These are phyloP conservation scores for Hemitrygon akajei DNA, from an alignment of 2,797 vertebrate species.

Conservation along the genomic window DNA sequence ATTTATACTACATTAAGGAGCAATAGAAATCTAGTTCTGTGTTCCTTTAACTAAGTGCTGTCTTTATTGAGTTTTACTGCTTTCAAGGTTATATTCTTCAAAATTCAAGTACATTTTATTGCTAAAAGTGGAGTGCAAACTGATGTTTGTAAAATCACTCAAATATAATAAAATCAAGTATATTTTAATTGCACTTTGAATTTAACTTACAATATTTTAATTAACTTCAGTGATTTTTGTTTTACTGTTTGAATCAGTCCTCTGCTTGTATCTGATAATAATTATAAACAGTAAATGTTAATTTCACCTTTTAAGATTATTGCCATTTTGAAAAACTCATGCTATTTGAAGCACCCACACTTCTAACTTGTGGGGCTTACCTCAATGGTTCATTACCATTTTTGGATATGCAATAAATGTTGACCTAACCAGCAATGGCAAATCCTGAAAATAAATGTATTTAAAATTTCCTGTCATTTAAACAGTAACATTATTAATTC, in stretches of 20 bases:
- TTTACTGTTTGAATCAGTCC: no score
- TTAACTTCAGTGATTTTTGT: slow-evolving; percentile 74
- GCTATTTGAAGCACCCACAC: no score
- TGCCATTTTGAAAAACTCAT: no score
- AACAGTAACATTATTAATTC: slow-evolving; percentile 74
- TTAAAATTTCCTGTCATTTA: slow-evolving; percentile 86
- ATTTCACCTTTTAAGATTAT: no score
- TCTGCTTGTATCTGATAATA: no score
- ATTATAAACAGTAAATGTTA: no score
- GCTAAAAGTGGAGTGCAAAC: slow-evolving; percentile 43
- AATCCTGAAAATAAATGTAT: slow-evolving; percentile 47
- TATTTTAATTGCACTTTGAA: slow-evolving; percentile 43
- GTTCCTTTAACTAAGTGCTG: neutral
- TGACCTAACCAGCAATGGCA: no score
- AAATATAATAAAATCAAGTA: neutral
- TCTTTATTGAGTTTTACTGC: slow-evolving; percentile 44
- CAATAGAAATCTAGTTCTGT: neutral
- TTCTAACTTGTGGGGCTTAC: no score
- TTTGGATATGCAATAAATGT: no score
- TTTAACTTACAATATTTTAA: slow-evolving; percentile 62
- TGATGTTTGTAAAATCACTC: neutral
- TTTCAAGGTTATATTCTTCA: slow-evolving; percentile 58
- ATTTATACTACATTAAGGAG: neutral
- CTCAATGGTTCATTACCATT: no score
- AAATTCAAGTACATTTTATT: slow-evolving; percentile 50